phyloP scores from a whole-genome alignment of 1,140 invertebrate genomes.

The Lasioglossum baleicum region DNA sequence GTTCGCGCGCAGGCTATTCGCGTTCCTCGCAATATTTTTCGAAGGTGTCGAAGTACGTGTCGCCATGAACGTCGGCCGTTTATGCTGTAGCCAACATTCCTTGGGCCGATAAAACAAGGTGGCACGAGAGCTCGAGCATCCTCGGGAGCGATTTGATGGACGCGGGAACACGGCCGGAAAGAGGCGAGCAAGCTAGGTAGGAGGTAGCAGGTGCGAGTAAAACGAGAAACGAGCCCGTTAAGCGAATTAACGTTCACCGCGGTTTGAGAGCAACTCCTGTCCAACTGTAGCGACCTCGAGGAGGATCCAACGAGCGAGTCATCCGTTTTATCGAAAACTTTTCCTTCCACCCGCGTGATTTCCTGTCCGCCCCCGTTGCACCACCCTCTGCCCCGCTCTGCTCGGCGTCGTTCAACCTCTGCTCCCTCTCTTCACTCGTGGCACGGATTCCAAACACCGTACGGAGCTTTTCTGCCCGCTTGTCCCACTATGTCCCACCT shows the following conservation, averaged over 20 bases:
- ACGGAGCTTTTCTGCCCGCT: no score
- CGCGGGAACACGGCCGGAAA: neutral
- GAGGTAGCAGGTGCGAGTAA: constrained; percentile 38
- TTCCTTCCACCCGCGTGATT: constrained; percentile 24
- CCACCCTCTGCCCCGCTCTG: no score
- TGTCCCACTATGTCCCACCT: no score
- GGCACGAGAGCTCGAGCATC: no score
- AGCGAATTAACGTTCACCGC: constrained; percentile 55
- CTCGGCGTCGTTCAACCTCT: neutral
- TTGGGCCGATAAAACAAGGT: no score
- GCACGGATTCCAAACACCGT: constrained; percentile 8
- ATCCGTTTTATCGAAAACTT: constrained; percentile 39
- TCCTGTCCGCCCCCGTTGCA: neutral
- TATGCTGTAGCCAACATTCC: no score
- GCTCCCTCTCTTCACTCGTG: neutral
- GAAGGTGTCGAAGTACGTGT: no score
- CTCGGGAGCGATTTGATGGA: neutral
- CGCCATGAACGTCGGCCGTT: no score
- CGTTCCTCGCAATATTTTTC: no score
- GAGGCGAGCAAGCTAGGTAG: neutral
- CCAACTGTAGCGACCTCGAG: neutral
- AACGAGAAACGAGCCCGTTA: constrained; percentile 60
- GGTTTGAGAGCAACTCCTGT: constrained; percentile 47
- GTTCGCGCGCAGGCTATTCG: no score
- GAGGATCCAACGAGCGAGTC: neutral